phyloP scores from a whole-genome alignment of 2,888 invertebrate species.

The Pollenia griseotomentosa region DNA sequence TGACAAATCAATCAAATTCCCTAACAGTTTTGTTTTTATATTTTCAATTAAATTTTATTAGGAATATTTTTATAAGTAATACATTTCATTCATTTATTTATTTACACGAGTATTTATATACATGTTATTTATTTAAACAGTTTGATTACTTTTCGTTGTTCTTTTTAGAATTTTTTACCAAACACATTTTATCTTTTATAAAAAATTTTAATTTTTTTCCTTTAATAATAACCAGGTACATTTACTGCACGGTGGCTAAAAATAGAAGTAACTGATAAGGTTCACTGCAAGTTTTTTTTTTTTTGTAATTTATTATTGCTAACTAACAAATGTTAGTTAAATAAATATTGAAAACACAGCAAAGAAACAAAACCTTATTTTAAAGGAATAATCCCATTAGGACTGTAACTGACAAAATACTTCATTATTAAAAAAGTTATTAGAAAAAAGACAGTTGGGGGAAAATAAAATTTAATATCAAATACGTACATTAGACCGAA shows the following conservation, averaged over 20 bases:
- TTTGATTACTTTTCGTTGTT: constrained; percentile 20
- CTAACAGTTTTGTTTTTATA: not conserved
- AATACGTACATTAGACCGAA: no score
- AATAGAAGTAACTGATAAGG: constrained; percentile 41
- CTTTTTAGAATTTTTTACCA: not conserved
- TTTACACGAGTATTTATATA: constrained; percentile 13
- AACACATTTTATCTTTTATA: no score
- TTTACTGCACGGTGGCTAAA: not conserved
- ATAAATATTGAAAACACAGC: not conserved
- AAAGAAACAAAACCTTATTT: not conserved
- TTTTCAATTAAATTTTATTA: not conserved
- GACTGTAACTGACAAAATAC: not conserved
- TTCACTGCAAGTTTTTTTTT: constrained; percentile 28
- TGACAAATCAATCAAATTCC: no score
- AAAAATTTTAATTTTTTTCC: no score
- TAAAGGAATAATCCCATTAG: not conserved
- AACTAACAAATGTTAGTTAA: constrained; percentile 5
- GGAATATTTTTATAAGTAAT: constrained; percentile 1
- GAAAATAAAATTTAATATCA: no score
- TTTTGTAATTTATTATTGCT: not conserved
- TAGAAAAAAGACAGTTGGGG: no score
- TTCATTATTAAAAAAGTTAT: no score
- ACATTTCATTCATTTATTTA: constrained; percentile 35
- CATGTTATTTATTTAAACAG: constrained; percentile 15
- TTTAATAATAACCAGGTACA: no score